Conservation (phyloP, 2,888 invertebrate species). For the Eupithecia abbreviata region DNA sequence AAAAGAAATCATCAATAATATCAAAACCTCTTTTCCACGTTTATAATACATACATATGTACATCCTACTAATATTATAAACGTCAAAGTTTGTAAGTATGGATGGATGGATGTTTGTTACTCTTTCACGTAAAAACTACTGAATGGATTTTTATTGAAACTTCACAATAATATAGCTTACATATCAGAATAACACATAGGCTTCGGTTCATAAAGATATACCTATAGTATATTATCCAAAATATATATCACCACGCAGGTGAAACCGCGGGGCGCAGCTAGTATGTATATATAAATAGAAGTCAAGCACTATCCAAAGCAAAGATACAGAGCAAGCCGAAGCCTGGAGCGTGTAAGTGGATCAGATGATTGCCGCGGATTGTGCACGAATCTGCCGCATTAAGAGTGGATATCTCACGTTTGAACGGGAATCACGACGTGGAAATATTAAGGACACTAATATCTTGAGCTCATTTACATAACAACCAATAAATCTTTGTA, state of each 20-base stretch:
- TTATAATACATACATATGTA: too few relatives aligned
- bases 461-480: slow-evolving; percentile 81
- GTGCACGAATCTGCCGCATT: slow-evolving; percentile 61
- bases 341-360: slow-evolving; percentile 64
- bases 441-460: slow-evolving; percentile 82
- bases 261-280: too few relatives aligned
- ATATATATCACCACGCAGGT: too few relatives aligned
- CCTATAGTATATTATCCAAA: too few relatives aligned
- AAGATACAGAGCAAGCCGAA: slow-evolving; percentile 41
- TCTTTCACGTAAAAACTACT: too few relatives aligned
- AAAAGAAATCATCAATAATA: not conserved
- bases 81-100: too few relatives aligned
- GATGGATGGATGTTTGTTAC: too few relatives aligned
- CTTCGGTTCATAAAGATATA: too few relatives aligned
- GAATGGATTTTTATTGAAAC: too few relatives aligned
- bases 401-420: slow-evolving; percentile 72
- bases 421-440: slow-evolving; percentile 75
- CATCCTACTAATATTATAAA: too few relatives aligned
- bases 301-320: slow-evolving; percentile 28
- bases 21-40: not conserved
- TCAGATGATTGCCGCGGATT: slow-evolving; percentile 64
- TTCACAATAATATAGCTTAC: too few relatives aligned
- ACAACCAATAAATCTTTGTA: slow-evolving; percentile 77
- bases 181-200: too few relatives aligned
- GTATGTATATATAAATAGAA: slow-evolving; percentile 18